Base-by-base conservation (phyloP, 2,888 invertebrate species). In the Disparrhopalites patrizii region DNA sequence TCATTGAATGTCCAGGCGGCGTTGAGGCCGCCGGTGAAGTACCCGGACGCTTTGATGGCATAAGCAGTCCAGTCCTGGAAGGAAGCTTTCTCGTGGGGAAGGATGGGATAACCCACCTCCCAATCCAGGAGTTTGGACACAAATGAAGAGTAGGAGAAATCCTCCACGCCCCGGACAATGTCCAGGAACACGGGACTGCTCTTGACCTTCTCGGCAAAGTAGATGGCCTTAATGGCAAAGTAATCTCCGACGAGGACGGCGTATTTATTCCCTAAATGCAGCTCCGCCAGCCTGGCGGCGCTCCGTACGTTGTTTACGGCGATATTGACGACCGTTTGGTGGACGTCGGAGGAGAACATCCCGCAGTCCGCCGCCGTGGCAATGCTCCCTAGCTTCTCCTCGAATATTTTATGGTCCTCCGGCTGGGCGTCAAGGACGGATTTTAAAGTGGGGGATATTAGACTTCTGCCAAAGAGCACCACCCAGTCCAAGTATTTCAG, bases 301-400 rank as follows among this genome's bases (percentile, higher is more conserved):
- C 63, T 25, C 51, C 20, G 43, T 64, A 54, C 30, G 62, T 38
- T 27, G n/a, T n/a, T n/a, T n/a, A 64, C 60, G 2, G 73, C 63
- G 28, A 75, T 72, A 61, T 75, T 69, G 8, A 73, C 62, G 15
- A 75, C 69, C 0, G 73, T 73, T 51, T 73, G 68, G 56, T 75
- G 75, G 13, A 75, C 70, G 23, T 75, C 73, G 1, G 75, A 57
- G 1, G 75, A 75, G 61, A 75, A 73, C 73, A 75, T 73, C 28
- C 75, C 75, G 43, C 67, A 69, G 18, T 73, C 73, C 1, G 71
- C 66, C 8, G 73, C 75, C 23, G 65, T 69, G 1, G 69, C 67
- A 18, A 75, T 68, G 52, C 66, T 51, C 20, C 68, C 56, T 1
- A 75, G 62, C 18, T 67, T 62, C 5, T 63, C 58, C 55, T 73